Evolutionary conservation across 2,797 vertebrate species (phyloP).

Genomic region (Gadopsis marmoratus): DNA sequence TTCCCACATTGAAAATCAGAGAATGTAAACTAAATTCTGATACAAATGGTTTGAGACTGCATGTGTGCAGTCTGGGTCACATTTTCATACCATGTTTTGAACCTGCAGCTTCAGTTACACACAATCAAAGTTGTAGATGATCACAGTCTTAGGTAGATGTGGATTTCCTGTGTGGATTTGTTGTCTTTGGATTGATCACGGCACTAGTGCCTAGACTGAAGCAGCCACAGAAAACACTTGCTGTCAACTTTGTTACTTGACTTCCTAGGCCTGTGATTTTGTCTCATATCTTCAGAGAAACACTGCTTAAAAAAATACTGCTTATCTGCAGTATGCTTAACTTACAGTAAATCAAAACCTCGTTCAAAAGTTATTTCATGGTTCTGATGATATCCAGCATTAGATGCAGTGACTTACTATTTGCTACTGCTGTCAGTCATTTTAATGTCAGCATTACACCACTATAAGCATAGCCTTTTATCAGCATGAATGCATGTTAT

Average conservation of each 20-base stretch:
- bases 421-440: background rate
- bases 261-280: no score
- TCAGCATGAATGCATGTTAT: background rate
- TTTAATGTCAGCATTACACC: background rate
- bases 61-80: background rate
- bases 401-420: background rate
- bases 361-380: background rate
- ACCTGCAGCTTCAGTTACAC: slow-evolving; percentile 4
- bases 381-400: background rate
- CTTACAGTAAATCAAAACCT: background rate
- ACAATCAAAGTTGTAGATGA: background rate
- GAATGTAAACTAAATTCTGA: slow-evolving; percentile 12
- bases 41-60: background rate
- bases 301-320: no score
- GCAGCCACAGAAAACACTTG: background rate
- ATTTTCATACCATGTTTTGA: slow-evolving; percentile 3
- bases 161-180: background rate
- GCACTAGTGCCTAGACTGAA: background rate
- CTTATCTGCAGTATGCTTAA: background rate
- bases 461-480: background rate
- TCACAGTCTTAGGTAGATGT: background rate
- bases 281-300: no score
- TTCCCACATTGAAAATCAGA: slow-evolving; percentile 9
- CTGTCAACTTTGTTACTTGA: no score
- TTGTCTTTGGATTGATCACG: background rate